These are phyloP conservation scores for Ptilorrhoa leucosticta DNA, from an alignment of 2,113 vertebrate species.

Conservation along the genomic window DNA sequence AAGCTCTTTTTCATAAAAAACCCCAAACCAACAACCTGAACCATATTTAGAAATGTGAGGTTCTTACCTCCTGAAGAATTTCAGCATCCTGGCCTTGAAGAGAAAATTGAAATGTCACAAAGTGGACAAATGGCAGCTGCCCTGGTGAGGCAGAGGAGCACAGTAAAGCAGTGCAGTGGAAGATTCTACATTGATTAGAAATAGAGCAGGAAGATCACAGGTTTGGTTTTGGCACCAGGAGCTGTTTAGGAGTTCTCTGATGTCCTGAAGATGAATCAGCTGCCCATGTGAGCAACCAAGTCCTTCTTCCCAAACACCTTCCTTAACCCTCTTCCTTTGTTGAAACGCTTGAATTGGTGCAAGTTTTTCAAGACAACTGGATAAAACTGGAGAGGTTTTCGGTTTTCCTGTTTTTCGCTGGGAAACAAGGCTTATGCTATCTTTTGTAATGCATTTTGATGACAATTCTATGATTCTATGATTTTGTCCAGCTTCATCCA, in stretches of 20 bases:
- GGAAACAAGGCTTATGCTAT: background rate
- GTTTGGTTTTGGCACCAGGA: background rate
- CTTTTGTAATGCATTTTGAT: background rate
- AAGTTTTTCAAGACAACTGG: background rate
- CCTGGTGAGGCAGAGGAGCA: background rate
- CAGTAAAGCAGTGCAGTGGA: background rate
- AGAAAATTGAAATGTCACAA: background rate
- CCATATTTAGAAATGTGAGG: background rate
- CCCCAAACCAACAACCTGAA: background rate
- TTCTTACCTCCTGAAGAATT: background rate
- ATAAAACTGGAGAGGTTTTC: background rate
- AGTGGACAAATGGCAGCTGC: background rate
- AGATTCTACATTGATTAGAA: background rate
- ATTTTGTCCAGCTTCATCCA: background rate
- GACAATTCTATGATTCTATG: background rate
- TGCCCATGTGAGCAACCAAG: background rate
- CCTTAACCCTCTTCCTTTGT: background rate
- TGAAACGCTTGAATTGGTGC: background rate
- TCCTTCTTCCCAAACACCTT: background rate
- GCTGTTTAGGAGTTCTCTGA: background rate
- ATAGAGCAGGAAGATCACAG: background rate
- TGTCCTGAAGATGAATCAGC: constrained; percentile 30
- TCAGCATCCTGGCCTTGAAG: background rate
- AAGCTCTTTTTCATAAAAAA: background rate
- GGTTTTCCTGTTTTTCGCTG: background rate